Base-by-base conservation (phyloP, 2,888 invertebrate species). In the Ectobius pallidus region DNA sequence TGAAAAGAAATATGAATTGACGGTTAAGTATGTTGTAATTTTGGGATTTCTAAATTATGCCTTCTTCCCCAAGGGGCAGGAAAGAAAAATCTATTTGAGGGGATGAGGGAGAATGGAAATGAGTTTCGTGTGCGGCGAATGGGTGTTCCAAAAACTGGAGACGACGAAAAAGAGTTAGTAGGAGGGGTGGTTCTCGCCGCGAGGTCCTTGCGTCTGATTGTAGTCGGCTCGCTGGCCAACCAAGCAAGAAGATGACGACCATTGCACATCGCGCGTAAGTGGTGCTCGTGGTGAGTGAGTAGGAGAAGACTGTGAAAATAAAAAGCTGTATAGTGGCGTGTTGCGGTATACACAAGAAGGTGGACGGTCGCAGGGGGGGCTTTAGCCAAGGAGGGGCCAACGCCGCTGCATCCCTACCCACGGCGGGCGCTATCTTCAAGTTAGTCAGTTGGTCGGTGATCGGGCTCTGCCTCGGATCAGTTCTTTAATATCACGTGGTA, bases 381-480 rank as follows among this genome's bases (percentile, higher is more conserved):
- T 46, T 46, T 46, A 52, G 11, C 25, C 52, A 9, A 52, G 52
- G 52, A 52, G 52, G 52, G 52, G 46, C 52, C 52, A 25, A 52
- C 46, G 20, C 52, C 25, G 52, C 25, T 25, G 52, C 16, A 46
- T 46, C 16, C 39, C 46, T 9, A 46, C 46, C 46, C 46, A 46
- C 46, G 46, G 18, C 18, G 3, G 25, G 14, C 11, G 14, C 25
- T 25, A 20, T 49, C 49, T 22, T 25, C 52, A 52, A 46, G 46
- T 46, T 20, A 22, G 52, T 52, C 52, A 52, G 52, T 52, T 52
- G 52, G 52, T 52, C 52, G 52, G 52, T 52, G 52, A 52, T 52
- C 52, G 52, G 11, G 25, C 22, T 52, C 4, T 16, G 52, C 52
- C 52, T 22, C 52, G 52, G 52, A 52, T 4, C 52, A 1, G 18